Base-by-base conservation (phyloP, 2,888 invertebrate species). In the Cheilosia vulpina region DNA sequence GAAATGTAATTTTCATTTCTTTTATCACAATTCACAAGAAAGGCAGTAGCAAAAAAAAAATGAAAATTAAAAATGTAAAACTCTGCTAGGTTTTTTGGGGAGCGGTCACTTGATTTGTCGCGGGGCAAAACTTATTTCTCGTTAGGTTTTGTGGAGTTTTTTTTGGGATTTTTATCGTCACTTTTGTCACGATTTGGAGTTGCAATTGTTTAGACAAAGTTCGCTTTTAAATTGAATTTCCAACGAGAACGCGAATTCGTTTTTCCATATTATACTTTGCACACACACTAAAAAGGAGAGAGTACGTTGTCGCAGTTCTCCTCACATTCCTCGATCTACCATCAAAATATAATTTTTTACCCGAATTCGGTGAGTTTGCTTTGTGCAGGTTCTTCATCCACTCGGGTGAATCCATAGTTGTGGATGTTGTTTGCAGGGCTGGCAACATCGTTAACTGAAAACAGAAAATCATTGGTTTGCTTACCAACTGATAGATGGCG, bases 251-350 rank as follows among this genome's bases (percentile, higher is more conserved):
- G 76, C 81, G 81, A 81, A 85, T 72, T 77, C 47, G 80, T 50
- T 84, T 79, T 72, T 72, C 65, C 79, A 72, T 72, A 73, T 65
- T 84, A 63, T 57, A 68, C 69, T 66, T 58, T 72, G 76, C 62
- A 76, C 66, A 71, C 65, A 78, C 63, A 72, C 71, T 81, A 65
- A 73, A 77, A 76, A 72, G 68, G 80, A 72, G 80, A 81, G 85
- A 79, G 76, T 81, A 85, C 77, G 85, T 77, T 72, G 68, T 81
- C 55, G 72, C 76, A 71, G 81, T 85, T 85, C 81, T 85, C 62
- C 81, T 85, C 76, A 75, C 81, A 85, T 85, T 85, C 85, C 85
- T 85, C 85, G 80, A 72, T 85, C 76, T 81, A 63, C 68, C 75
- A 72, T 81, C 85, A 85, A 85, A 85, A 85, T 81, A 85, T 72